These are phyloP conservation scores for Limnephilus marmoratus DNA, from an alignment of 2,888 invertebrate genomes.

Conservation along the genomic window DNA sequence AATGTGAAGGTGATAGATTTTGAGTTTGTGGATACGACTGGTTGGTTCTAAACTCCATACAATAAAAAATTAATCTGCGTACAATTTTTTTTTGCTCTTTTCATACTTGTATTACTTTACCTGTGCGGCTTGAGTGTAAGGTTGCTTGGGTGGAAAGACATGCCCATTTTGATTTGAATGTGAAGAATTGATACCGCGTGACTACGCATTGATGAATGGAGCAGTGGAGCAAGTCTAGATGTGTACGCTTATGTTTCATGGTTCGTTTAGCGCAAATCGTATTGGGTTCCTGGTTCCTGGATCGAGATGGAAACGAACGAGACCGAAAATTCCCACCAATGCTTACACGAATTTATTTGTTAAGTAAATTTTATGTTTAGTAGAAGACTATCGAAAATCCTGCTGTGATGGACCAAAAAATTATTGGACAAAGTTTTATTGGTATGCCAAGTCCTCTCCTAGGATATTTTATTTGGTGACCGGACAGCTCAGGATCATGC, in stretches of 20 bases:
- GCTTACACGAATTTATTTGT: neutral
- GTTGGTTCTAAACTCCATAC: too few relatives aligned
- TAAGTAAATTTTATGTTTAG: neutral
- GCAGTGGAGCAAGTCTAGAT: slow-evolving; percentile 21
- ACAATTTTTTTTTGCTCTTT: neutral
- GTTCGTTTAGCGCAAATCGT: slow-evolving; percentile 20
- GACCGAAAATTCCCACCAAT: neutral
- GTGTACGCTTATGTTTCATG: slow-evolving; percentile 26
- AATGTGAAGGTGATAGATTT: too few relatives aligned
- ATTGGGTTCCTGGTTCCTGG: slow-evolving; percentile 11
- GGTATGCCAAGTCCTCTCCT: too few relatives aligned
- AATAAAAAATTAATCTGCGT: too few relatives aligned
- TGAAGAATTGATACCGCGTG: slow-evolving; percentile 37
- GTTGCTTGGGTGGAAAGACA: slow-evolving; percentile 20
- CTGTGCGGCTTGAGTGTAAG: neutral
- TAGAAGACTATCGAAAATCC: neutral
- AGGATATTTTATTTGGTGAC: too few relatives aligned
- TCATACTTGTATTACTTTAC: neutral
- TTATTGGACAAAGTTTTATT: too few relatives aligned
- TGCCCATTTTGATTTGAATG: slow-evolving; percentile 39
- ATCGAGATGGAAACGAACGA: neutral
- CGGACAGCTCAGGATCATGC: too few relatives aligned
- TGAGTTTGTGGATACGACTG: too few relatives aligned
- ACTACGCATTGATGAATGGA: slow-evolving; percentile 38
- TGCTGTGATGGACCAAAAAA: too few relatives aligned